phyloP scores from a whole-genome alignment of 2,797 vertebrate genomes.

The Phaenicophaeus curvirostris region DNA sequence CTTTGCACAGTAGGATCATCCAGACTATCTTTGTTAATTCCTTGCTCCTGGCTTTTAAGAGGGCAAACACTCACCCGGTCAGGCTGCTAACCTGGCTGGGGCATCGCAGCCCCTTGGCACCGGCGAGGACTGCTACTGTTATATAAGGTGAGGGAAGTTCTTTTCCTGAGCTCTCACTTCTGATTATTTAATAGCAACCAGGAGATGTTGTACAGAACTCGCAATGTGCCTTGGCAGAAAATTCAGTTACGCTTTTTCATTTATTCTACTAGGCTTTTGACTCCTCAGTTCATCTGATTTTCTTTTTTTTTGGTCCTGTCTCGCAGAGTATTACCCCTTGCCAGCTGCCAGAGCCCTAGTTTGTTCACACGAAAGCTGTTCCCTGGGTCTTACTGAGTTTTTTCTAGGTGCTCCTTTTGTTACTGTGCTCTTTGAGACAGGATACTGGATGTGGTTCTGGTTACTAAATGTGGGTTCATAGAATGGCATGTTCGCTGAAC shows the following conservation, averaged over 20 bases:
- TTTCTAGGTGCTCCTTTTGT: not conserved
- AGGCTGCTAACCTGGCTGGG: not conserved
- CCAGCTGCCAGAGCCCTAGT: not conserved
- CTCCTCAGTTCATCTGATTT: not conserved
- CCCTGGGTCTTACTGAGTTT: not conserved
- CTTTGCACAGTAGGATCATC: not conserved
- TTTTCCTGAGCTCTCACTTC: not conserved
- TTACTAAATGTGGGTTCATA: not conserved
- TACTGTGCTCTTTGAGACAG: not conserved
- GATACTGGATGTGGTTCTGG: not conserved
- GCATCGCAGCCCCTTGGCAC: rapidly evolving
- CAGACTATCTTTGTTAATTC: not conserved
- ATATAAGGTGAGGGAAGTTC: not conserved
- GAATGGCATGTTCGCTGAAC: not conserved
- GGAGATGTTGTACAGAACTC: not conserved
- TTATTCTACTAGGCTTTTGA: not conserved
- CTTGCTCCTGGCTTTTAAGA: rapidly evolving
- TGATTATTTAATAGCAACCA: not conserved
- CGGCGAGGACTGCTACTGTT: not conserved
- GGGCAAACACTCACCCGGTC: not conserved
- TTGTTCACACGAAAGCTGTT: not conserved
- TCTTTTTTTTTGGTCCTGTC: not conserved
- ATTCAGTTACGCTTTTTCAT: not conserved
- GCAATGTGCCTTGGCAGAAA: not conserved
- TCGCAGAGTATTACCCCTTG: not conserved